Percentiles rank a stretch among this genome's conserved stretches.
Conservation (phyloP, 1,140 invertebrate species). For the Magallana gigas region DNA sequence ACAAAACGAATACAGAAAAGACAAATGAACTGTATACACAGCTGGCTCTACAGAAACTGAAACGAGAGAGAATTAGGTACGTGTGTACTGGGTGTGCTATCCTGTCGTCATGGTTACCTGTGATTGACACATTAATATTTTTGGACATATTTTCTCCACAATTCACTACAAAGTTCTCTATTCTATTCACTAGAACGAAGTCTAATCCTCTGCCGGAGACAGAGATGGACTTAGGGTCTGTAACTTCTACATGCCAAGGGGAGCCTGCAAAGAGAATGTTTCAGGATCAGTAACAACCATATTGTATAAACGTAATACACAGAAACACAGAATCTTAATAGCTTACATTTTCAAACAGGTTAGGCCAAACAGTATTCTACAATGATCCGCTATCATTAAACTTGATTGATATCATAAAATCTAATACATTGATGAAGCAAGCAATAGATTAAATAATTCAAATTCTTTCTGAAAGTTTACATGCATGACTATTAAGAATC, state of each 20-base stretch:
- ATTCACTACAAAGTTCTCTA: constrained; percentile 82
- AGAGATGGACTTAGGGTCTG: constrained; percentile 74
- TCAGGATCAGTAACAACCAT: too few relatives aligned
- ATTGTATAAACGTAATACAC: too few relatives aligned
- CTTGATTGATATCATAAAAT: too few relatives aligned
- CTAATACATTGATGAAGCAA: too few relatives aligned
- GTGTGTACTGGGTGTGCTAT: constrained; percentile 22
- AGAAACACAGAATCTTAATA: too few relatives aligned
- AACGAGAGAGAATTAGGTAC: background rate
- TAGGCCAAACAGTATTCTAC: too few relatives aligned
- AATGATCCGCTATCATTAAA: too few relatives aligned
- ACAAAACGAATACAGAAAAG: constrained; percentile 1
- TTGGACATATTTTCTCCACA: constrained; percentile 67
- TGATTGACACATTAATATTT: constrained; percentile 61
- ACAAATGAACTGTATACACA: background rate
- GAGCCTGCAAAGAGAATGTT: constrained; percentile 64
- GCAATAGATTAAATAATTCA: too few relatives aligned
- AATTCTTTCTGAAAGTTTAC: too few relatives aligned
- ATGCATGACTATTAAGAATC: too few relatives aligned
- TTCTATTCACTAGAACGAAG: constrained; percentile 83
- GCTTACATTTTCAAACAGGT: too few relatives aligned
- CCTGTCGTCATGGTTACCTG: constrained; percentile 59
- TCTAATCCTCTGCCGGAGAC: constrained; percentile 84
- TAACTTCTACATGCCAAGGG: constrained; percentile 69
- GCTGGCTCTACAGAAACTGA: constrained; percentile 32